Evolutionary conservation across 2,113 vertebrate genomes (phyloP).

Genomic region (Indicator maculatus): DNA sequence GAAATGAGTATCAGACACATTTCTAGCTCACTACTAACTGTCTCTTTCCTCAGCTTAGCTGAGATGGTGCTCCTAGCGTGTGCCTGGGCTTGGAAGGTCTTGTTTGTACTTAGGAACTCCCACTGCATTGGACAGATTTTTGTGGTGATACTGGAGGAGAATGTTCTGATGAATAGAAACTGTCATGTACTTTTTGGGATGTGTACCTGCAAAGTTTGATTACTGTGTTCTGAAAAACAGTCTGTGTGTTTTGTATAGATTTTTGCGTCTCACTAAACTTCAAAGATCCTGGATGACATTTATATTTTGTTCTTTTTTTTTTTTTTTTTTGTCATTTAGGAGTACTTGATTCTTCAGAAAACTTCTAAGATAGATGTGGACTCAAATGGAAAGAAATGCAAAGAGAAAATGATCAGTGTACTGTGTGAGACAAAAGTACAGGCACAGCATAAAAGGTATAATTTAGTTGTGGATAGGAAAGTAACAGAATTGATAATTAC

Average conservation of each 20-base stretch:
- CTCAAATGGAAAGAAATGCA: slow-evolving; percentile 91
- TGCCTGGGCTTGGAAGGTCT: background rate
- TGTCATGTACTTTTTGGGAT: background rate
- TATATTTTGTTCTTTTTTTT: slow-evolving; percentile 17
- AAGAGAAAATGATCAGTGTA: slow-evolving; percentile 92
- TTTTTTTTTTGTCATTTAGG: slow-evolving; percentile 68
- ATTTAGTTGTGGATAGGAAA: slow-evolving; percentile 76
- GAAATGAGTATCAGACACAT: background rate
- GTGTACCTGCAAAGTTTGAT: background rate
- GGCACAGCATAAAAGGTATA: slow-evolving; percentile 80
- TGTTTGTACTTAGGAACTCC: background rate
- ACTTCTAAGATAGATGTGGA: slow-evolving; percentile 91
- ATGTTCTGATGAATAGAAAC: background rate
- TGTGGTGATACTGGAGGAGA: background rate
- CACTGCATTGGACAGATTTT: background rate
- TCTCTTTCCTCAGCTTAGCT: background rate
- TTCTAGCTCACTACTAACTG: background rate
- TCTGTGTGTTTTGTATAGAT: background rate
- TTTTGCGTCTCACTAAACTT: slow-evolving; percentile 26
- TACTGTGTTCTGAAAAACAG: background rate
- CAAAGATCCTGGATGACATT: background rate
- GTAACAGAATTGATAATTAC: slow-evolving; percentile 74
- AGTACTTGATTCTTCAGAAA: slow-evolving; percentile 88
- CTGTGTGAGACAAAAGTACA: slow-evolving; percentile 81
- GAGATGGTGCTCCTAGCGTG: background rate